Conservation (phyloP, 92 coral and sea anemone species). For the Umimayanthus chanpuru region DNA sequence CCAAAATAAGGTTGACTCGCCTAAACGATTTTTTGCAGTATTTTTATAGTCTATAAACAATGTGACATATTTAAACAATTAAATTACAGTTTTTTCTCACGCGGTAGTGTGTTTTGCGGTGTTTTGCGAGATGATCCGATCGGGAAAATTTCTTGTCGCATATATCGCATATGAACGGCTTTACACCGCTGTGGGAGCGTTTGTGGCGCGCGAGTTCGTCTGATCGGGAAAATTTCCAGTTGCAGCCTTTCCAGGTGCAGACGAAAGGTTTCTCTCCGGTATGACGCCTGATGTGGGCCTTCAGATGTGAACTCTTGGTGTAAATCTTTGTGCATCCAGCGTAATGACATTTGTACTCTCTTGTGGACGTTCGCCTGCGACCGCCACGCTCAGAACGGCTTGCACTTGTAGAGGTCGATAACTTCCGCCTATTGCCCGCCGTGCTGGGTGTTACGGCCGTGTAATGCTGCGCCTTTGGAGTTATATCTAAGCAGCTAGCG, state of each 20-base stretch:
- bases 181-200: constrained; percentile 90
- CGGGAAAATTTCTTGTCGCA: constrained; percentile 91
- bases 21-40: neutral
- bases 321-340: constrained; percentile 81
- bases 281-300: constrained; percentile 86
- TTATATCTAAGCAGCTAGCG: constrained; percentile 11
- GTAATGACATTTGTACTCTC: constrained; percentile 87
- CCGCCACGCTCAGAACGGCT: constrained; percentile 66
- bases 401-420: constrained; percentile 41
- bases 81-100: constrained; percentile 79
- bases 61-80: constrained; percentile 30
- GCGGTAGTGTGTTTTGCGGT: constrained; percentile 88
- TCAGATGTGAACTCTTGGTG: constrained; percentile 89
- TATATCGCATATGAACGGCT: constrained; percentile 86
- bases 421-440: constrained; percentile 30
- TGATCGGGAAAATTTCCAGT: constrained; percentile 88
- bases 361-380: constrained; percentile 78
- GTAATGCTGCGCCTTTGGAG: constrained; percentile 26
- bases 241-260: constrained; percentile 92
- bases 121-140: constrained; percentile 90
- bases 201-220: constrained; percentile 91
- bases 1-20: neutral
- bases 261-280: constrained; percentile 91
- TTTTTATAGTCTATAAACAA: neutral
- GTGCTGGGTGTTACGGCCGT: constrained; percentile 28